These are phyloP conservation scores for Melanostoma scalare DNA, from an alignment of 2,888 invertebrate species.

Conservation along the genomic window DNA sequence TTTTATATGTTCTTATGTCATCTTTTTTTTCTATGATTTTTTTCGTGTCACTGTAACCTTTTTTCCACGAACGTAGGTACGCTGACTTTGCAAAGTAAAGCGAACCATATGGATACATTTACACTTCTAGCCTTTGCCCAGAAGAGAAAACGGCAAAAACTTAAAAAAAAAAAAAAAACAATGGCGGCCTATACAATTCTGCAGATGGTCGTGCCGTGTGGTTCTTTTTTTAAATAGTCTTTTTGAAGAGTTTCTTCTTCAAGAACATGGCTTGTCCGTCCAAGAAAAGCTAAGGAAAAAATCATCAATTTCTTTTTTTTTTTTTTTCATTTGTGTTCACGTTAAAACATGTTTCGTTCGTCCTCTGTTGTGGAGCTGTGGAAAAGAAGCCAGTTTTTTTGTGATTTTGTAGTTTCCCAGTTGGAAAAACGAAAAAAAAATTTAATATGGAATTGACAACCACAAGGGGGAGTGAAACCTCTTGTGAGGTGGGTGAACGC, in stretches of 20 bases:
- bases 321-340: conserved; percentile 47
- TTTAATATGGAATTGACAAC: background rate
- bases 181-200: conserved; percentile 68
- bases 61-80: conserved; percentile 51
- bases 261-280: conserved; percentile 47
- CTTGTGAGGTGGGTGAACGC: conserved; percentile 67
- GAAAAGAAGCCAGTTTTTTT: conserved; percentile 28
- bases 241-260: conserved; percentile 40
- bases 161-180: conserved; percentile 47
- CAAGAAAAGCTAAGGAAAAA: conserved; percentile 28
- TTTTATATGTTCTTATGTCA: conserved; percentile 18
- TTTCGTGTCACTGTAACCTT: conserved; percentile 39
- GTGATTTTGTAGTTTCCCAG: conserved; percentile 41
- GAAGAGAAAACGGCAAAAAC: conserved; percentile 26
- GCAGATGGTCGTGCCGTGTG: conserved; percentile 66
- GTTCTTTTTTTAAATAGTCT: conserved; percentile 41
- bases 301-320: conserved; percentile 30
- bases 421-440: conserved; percentile 9
- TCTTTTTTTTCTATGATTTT: conserved; percentile 24
- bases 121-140: conserved; percentile 20
- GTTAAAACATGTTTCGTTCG: conserved; percentile 55
- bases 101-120: conserved; percentile 43
- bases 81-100: conserved; percentile 14
- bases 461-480: conserved; percentile 36
- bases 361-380: conserved; percentile 24